Evolutionary conservation across 2,113 vertebrate genomes (phyloP), one percentile per base, ranked within the genome.

Genomic region (Tupaia chinensis): DNA sequence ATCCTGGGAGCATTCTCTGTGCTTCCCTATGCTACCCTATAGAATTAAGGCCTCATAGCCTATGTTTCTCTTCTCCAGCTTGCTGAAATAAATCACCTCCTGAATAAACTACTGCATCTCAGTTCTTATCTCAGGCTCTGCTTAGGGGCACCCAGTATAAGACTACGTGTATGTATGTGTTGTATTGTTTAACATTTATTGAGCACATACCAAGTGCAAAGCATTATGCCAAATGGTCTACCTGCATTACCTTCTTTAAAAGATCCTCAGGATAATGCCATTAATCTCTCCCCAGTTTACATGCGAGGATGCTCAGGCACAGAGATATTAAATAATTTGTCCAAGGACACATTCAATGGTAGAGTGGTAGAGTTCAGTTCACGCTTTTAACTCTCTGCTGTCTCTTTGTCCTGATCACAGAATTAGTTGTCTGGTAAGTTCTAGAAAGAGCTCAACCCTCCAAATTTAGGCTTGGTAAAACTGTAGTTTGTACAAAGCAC

Each of bases 161-260:
- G 25, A 56, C 15, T 25, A 1, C 19, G 0, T 12, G 3, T 23
- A 1, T 72, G 5, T n/a, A 3, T 61, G 2, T 81, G 10, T 74
- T 27, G 60, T 56, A 60, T 70, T 63, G 83, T 60, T 65, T 63
- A 65, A 53, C 11, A 61, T 91, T 83, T 73, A 44, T 1, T 88
- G 92, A 78, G 74, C 11, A 85, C 17, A 72, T 88, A 72, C 44
- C 86, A 84, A 89, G 34, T 83, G 44, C 65, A 54, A 82, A 66
- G 9, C 16, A 25, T 53, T 34, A 7, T 74, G 74, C 63, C 69
- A 56, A 76, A 27, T 53, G 25, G 83, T 85, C 88, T 54, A 27
- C 13, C 32, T 25, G 1, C 85, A 68, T 68, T 93, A 29, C 34
- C 34, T 93, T 70, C 60, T 80, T 34, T 32, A 56, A 29, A 76